Evolutionary conservation across 2,888 invertebrate species (phyloP).

Genomic region (Dromius quadrimaculatus): DNA sequence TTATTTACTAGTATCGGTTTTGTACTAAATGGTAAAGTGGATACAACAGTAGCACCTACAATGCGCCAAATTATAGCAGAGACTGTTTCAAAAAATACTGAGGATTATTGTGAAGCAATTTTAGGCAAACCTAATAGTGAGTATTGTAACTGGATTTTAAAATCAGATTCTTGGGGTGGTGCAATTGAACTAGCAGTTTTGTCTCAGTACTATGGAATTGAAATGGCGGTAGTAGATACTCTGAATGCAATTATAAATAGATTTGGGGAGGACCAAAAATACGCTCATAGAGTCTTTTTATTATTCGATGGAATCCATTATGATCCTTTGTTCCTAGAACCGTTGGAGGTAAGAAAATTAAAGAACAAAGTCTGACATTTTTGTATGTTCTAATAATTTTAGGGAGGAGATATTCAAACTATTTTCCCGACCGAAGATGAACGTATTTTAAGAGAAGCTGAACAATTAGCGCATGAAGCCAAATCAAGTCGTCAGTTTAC

Average conservation of each 20-base stretch:
- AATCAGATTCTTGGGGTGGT: slow-evolving; percentile 94
- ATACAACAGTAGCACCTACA: slow-evolving; percentile 77
- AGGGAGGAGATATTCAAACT: slow-evolving; percentile 82
- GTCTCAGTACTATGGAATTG: slow-evolving; percentile 86
- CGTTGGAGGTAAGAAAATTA: slow-evolving; percentile 74
- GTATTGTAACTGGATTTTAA: slow-evolving; percentile 92
- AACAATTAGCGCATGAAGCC: slow-evolving; percentile 88
- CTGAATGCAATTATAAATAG: slow-evolving; percentile 90
- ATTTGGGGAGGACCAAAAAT: slow-evolving; percentile 93
- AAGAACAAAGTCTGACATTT: too few species aligned
- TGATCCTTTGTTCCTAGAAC: slow-evolving; percentile 91
- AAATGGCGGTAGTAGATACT: slow-evolving; percentile 95
- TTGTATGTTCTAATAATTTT: slow-evolving; percentile 58
- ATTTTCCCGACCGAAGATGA: slow-evolving; percentile 84
- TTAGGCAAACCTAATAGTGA: slow-evolving; percentile 84
- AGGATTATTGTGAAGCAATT: slow-evolving; percentile 86
- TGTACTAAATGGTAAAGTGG: slow-evolving; percentile 81
- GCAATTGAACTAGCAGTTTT: slow-evolving; percentile 94
- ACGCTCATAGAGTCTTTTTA: slow-evolving; percentile 85
- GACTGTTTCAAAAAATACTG: slow-evolving; percentile 81
- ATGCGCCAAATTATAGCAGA: slow-evolving; percentile 91
- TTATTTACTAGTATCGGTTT: slow-evolving; percentile 91
- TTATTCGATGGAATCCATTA: slow-evolving; percentile 97
- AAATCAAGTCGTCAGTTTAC: slow-evolving; percentile 92
- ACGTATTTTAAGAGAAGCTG: slow-evolving; percentile 81